phyloP scores from a whole-genome alignment of 2,888 invertebrate species.

The Andrena hattorfiana region DNA sequence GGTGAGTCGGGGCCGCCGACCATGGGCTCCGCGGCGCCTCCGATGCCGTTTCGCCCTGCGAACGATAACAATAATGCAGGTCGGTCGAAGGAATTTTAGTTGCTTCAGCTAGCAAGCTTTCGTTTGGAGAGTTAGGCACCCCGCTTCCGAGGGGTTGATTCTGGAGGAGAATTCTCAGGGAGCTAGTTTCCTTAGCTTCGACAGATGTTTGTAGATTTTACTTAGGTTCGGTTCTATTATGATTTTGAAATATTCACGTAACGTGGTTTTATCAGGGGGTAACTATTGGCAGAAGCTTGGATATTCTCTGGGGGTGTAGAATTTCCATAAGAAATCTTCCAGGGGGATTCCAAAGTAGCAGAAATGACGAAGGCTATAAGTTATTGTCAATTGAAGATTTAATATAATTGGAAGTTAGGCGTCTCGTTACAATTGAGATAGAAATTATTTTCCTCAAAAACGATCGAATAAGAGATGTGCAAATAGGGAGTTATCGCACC shows the following conservation, averaged over 20 bases:
- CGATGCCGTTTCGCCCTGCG: slow-evolving; percentile 76
- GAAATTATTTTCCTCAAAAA: not conserved
- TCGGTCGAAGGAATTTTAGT: slow-evolving; percentile 43
- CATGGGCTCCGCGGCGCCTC: slow-evolving; percentile 67
- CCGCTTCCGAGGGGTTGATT: not conserved
- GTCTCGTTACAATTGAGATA: not conserved
- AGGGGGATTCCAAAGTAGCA: no score
- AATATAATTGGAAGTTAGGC: not conserved
- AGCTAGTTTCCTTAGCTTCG: not conserved
- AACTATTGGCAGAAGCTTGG: no score
- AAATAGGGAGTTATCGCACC: slow-evolving; percentile 15
- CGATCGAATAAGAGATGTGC: not conserved
- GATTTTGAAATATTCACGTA: no score
- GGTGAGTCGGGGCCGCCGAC: slow-evolving; percentile 70
- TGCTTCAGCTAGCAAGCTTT: not conserved
- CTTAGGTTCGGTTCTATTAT: no score
- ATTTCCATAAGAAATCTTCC: no score
- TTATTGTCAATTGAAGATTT: not conserved
- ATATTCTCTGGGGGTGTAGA: no score
- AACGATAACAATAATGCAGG: slow-evolving; percentile 80
- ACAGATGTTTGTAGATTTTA: not conserved
- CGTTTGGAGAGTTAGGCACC: not conserved
- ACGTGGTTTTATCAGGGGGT: no score
- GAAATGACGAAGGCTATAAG: no score
- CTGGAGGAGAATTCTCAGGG: not conserved